A percentile compares a stretch with the other conserved stretches of the same genome.
phyloP scores from a whole-genome alignment of 1,140 invertebrate species.

The Leptestheria dahalacensis region DNA sequence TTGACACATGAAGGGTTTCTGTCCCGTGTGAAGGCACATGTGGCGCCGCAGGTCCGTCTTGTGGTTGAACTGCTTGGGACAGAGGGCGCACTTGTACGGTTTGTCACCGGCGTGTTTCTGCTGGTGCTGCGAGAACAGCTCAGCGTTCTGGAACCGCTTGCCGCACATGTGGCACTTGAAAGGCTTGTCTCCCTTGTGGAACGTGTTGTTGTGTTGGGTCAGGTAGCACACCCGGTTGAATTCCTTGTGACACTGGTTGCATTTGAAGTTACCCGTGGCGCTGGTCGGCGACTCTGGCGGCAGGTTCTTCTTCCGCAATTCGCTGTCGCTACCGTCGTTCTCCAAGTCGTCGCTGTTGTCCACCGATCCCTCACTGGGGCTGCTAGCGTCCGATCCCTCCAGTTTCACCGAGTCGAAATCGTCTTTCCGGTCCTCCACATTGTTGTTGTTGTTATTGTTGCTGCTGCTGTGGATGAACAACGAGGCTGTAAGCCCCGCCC shows the following conservation, averaged over 20 bases:
- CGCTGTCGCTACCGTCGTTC: not conserved
- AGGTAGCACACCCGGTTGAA: conserved; percentile 76
- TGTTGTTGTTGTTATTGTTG: conserved; percentile 14
- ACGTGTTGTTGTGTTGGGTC: conserved; percentile 73
- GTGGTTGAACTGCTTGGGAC: conserved; percentile 77
- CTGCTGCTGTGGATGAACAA: conserved; percentile 14
- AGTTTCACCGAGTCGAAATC: conserved; percentile 8
- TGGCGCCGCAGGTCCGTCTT: conserved; percentile 82
- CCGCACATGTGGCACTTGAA: conserved; percentile 70
- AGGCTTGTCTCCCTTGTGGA: conserved; percentile 68
- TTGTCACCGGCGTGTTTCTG: conserved; percentile 65
- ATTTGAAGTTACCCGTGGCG: conserved; percentile 44
- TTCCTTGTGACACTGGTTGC: conserved; percentile 62
- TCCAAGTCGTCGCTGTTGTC: not conserved
- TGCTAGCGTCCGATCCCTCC: not conserved
- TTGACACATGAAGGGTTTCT: conserved; percentile 65
- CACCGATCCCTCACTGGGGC: not conserved
- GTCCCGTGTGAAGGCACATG: conserved; percentile 56
- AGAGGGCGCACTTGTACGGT: conserved; percentile 72
- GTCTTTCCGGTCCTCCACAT: not conserved
- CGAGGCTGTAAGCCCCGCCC: conserved; percentile 19
- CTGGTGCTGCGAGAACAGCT: conserved; percentile 40
- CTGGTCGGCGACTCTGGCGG: conserved; percentile 19
- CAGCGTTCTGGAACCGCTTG: conserved; percentile 55
- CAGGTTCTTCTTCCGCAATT: not conserved